These are phyloP conservation scores for Lophius piscatorius DNA, from an alignment of 2,113 vertebrate genomes.

Conservation along the genomic window DNA sequence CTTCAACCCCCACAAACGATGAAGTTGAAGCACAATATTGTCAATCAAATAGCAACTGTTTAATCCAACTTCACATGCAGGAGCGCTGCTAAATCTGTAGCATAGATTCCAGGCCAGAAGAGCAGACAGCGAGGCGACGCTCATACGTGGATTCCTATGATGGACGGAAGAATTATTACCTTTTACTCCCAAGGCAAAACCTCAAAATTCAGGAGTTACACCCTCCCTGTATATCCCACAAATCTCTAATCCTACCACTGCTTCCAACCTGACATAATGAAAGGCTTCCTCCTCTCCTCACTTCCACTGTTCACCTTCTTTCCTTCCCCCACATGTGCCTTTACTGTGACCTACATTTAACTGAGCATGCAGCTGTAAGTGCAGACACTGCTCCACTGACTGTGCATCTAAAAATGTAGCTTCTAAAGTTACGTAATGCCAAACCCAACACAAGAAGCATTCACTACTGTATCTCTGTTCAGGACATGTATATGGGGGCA, in stretches of 20 bases:
- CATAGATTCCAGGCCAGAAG: no score
- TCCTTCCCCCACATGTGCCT: conserved; percentile 52
- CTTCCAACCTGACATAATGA: conserved; percentile 58
- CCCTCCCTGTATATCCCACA: conserved; percentile 3
- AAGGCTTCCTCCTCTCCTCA: conserved; percentile 49
- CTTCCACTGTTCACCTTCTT: conserved; percentile 48
- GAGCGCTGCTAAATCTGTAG: background rate
- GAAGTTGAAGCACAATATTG: background rate
- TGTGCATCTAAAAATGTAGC: background rate
- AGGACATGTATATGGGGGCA: background rate
- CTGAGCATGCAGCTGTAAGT: conserved; percentile 42
- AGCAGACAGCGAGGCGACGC: background rate
- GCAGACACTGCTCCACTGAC: conserved; percentile 18
- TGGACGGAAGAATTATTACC: background rate
- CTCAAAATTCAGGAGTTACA: conserved; percentile 11
- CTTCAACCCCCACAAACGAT: conserved; percentile 15
- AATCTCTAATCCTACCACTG: conserved; percentile 28
- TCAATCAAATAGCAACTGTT: background rate
- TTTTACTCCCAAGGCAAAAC: conserved; percentile 8
- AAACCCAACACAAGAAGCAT: background rate
- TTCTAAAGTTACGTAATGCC: no score
- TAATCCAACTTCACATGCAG: background rate
- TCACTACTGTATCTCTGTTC: background rate
- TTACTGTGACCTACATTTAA: conserved; percentile 65
- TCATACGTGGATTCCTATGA: background rate